Base-by-base conservation (phyloP, 2,113 vertebrate genomes). In the Stigmatopora nigra region DNA sequence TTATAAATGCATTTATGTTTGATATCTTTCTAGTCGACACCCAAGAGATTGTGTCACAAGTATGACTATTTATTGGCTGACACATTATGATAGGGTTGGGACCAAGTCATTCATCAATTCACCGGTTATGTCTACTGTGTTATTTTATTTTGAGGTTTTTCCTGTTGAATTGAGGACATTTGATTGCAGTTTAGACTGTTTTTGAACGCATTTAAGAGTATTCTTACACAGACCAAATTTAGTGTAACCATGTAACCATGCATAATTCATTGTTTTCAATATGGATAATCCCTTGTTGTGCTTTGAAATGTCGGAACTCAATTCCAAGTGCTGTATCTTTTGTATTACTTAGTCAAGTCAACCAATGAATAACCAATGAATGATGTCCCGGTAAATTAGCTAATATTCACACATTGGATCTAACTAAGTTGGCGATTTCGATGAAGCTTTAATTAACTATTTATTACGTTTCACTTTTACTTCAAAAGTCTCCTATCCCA, bases 11-110 rank as follows among this genome's bases (percentile, higher is more conserved):
- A 67, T 53, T 62, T 70, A 71, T 75, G 61, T 72, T 76, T 85
- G 84, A 86, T 53, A 38, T 63, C 78, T 69, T 68, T 78, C 73
- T 85, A 71, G 73, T 78, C 76, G 64, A 71, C 64, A 79, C 78
- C 68, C 56, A 7, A 35, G 77, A 72, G 79, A 82, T 63, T 7
- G 7, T 3, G 45, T 47, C 64, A 68, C 48, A 52, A 7, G 62
- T 62, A 71, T 76, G 76, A 76, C 70, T 73, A 66, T 56, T 67
- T 82, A 82, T 82, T 76, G 78, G 73, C 73, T 73, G 65, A 79
- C 75, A 79, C 66, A 73, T 85, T 77, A 79, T 77, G 69, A 71
- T 81, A 82, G 73, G 71, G 64, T 53, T 22, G 25, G 44, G 63
- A 78, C 72, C 65, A 36, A 72, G 69, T 66, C 36, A 36, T 56